A percentile compares a stretch with the other conserved stretches of the same genome.
Conservation (phyloP, 2,888 invertebrate species). For the Agrochola lota region DNA sequence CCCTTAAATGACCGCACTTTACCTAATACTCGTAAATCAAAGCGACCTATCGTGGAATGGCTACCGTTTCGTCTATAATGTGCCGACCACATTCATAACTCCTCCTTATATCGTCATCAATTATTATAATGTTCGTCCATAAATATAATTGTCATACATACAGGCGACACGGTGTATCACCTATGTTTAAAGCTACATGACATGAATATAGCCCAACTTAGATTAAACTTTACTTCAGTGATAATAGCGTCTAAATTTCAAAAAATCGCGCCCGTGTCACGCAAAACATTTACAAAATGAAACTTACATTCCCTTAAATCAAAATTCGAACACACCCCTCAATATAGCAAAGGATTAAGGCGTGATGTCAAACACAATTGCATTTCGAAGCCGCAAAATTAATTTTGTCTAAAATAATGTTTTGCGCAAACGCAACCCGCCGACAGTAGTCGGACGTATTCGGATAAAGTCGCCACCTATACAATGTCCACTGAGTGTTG, state of each 20-base stretch:
- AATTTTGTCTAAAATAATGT: conserved; percentile 51
- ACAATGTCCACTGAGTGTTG: conserved; percentile 64
- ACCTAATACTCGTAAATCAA: conserved; percentile 43
- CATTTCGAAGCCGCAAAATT: conserved; percentile 46
- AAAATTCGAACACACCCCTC: conserved; percentile 31
- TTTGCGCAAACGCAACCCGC: conserved; percentile 57
- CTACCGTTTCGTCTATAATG: conserved; percentile 64
- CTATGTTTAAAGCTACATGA: conserved; percentile 20
- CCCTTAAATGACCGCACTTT: conserved; percentile 33
- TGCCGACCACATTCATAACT: conserved; percentile 61
- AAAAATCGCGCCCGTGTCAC: background rate
- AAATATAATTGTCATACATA: conserved; percentile 67
- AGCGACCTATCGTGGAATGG: conserved; percentile 48
- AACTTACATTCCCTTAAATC: conserved; percentile 34
- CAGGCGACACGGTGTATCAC: conserved; percentile 38
- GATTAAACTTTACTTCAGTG: conserved; percentile 5
- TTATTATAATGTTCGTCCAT: conserved; percentile 69
- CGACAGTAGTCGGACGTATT: conserved; percentile 61
- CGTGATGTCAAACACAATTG: conserved; percentile 18
- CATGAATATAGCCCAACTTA: background rate
- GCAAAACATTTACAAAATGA: conserved; percentile 31
- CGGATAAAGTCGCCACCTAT: conserved; percentile 63
- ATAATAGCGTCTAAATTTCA: conserved; percentile 20
- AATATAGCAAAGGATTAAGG: conserved; percentile 47
- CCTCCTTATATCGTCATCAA: conserved; percentile 66